Evolutionary conservation across 2,113 vertebrate genomes (phyloP).

Genomic region (Mirza zaza): DNA sequence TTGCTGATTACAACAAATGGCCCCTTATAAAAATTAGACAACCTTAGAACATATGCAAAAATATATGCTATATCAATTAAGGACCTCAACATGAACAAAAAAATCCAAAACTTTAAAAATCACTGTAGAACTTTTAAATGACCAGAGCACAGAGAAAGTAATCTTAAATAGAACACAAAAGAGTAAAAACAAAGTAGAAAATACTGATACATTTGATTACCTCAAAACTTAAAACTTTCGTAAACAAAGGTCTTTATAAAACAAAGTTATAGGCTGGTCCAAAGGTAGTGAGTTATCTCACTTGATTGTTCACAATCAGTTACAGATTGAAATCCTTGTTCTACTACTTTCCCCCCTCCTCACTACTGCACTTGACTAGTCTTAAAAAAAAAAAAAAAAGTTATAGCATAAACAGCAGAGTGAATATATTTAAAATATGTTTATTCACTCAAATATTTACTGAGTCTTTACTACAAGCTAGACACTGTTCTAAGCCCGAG

Average conservation of each 20-base stretch:
- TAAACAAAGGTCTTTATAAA: slow-evolving; percentile 35
- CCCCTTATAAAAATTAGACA: slow-evolving; percentile 21
- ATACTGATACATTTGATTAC: not conserved
- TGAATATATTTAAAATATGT: slow-evolving; percentile 35
- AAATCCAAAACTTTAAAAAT: slow-evolving; percentile 41
- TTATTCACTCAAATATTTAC: slow-evolving; percentile 44
- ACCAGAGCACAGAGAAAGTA: slow-evolving; percentile 39
- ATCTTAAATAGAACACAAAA: slow-evolving; percentile 19
- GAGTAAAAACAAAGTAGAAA: slow-evolving; percentile 21
- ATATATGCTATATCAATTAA: not conserved
- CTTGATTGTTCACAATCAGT: too few relatives aligned
- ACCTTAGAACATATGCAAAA: not conserved
- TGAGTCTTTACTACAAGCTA: not conserved
- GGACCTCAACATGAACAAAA: slow-evolving; percentile 13
- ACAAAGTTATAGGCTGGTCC: not conserved
- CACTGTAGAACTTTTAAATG: slow-evolving; percentile 2
- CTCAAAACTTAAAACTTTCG: slow-evolving; percentile 28
- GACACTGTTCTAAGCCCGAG: not conserved
- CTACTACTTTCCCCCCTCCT: too few relatives aligned
- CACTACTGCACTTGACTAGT: too few relatives aligned
- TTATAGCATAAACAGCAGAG: slow-evolving; percentile 25
- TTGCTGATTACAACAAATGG: not conserved
- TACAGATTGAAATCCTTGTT: too few relatives aligned
- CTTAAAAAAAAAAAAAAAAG: not conserved
- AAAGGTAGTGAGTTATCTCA: too few relatives aligned